phyloP scores from a whole-genome alignment of 2,113 vertebrate species.

The Dissostichus mawsoni region DNA sequence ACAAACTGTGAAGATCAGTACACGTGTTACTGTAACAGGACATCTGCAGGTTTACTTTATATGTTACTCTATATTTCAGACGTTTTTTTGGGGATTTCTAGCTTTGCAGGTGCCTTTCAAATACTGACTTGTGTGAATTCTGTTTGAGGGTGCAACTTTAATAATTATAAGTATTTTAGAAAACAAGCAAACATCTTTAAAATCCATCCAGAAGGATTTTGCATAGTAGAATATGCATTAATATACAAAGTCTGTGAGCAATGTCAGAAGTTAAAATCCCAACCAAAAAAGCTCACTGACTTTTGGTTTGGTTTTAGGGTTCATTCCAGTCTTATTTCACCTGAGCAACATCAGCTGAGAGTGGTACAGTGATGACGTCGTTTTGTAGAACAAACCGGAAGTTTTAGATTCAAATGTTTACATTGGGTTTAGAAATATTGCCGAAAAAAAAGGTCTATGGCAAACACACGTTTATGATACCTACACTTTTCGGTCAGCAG shows the following conservation, averaged over 20 bases:
- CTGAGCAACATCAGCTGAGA: not conserved
- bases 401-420: no score
- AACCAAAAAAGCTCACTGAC: not conserved
- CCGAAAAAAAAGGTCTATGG: no score
- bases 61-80: slow-evolving; percentile 6
- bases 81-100: slow-evolving; percentile 46
- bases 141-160: slow-evolving; percentile 18
- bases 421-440: no score
- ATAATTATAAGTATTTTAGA: slow-evolving; percentile 12
- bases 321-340: not conserved
- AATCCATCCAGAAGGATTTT: slow-evolving; percentile 48
- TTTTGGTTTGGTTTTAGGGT: slow-evolving; percentile 20
- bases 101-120: slow-evolving; percentile 34
- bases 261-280: not conserved
- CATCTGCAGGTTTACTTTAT: not conserved
- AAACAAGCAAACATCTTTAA: slow-evolving; percentile 23
- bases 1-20: slow-evolving; percentile 1
- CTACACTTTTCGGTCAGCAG: no score
- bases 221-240: slow-evolving; percentile 64
- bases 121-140: slow-evolving; percentile 21
- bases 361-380: no score
- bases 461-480: no score
- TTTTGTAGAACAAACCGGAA: no score
- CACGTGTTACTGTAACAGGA: slow-evolving; percentile 1
- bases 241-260: slow-evolving; percentile 35